Conservation (phyloP, 2,113 vertebrate genomes). For the Apus apus region DNA sequence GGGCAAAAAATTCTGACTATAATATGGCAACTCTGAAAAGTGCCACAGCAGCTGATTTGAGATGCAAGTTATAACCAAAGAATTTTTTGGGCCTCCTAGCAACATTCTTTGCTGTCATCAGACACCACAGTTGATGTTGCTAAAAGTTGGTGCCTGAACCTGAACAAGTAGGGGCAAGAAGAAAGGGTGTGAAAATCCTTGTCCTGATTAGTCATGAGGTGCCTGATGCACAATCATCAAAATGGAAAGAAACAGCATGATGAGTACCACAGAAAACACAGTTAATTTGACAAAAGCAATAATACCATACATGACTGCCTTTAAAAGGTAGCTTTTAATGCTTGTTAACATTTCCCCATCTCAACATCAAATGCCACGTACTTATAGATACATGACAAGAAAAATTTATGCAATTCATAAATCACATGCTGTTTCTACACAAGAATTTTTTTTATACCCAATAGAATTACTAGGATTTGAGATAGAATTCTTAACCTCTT, state of each 20-base stretch:
- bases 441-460: not conserved
- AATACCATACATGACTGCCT: not conserved
- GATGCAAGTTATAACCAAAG: not conserved
- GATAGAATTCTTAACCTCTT: not conserved
- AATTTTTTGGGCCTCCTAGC: constrained; percentile 45
- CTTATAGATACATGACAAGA: not conserved
- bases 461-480: not conserved
- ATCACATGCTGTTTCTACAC: not conserved
- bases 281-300: not conserved
- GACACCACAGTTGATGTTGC: constrained; percentile 23
- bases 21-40: not conserved
- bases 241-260: not conserved
- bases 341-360: not conserved
- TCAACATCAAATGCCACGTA: constrained; percentile 9
- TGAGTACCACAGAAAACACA: not conserved
- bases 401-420: not conserved
- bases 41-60: not conserved
- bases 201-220: constrained; percentile 19
- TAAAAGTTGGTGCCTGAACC: constrained; percentile 2
- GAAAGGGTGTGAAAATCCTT: constrained; percentile 25
- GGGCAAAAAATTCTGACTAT: not conserved
- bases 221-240: not conserved
- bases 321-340: not conserved
- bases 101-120: constrained; percentile 52
- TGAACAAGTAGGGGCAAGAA: constrained; percentile 42